These are phyloP conservation scores for Ectemnius lituratus DNA, from an alignment of 2,888 invertebrate species.

Conservation along the genomic window DNA sequence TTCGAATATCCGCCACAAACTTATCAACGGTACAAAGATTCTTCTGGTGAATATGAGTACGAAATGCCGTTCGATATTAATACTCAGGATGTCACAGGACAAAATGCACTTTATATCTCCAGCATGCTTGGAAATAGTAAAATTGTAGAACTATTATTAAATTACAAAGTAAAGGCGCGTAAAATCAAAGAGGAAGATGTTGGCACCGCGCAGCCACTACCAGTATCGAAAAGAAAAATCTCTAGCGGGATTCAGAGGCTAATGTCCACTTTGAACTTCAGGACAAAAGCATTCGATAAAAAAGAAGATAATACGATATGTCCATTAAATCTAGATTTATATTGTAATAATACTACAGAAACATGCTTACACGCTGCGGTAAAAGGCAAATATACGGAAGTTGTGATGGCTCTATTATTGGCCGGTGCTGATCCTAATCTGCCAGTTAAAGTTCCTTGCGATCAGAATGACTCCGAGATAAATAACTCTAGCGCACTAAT, in stretches of 20 bases:
- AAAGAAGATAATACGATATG: conserved; percentile 80
- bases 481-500: conserved; percentile 81
- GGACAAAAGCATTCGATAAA: conserved; percentile 79
- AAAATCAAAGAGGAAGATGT: conserved; percentile 78
- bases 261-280: conserved; percentile 88
- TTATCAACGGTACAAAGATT: conserved; percentile 84
- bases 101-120: conserved; percentile 94
- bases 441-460: conserved; percentile 80
- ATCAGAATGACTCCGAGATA: conserved; percentile 78
- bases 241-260: conserved; percentile 94
- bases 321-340: conserved; percentile 86
- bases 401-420: conserved; percentile 84
- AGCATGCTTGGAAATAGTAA: conserved; percentile 90
- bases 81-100: conserved; percentile 92
- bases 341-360: conserved; percentile 88
- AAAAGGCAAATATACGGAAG: conserved; percentile 86
- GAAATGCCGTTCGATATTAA: conserved; percentile 95
- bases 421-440: conserved; percentile 92
- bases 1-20: conserved; percentile 89
- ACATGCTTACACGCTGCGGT: conserved; percentile 91
- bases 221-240: conserved; percentile 83
- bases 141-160: conserved; percentile 87
- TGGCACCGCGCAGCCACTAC: conserved; percentile 68
- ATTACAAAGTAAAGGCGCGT: conserved; percentile 83
- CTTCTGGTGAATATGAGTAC: conserved; percentile 89